These are phyloP conservation scores for Heliconius ismenius DNA, from an alignment of 2,888 invertebrate genomes.

Conservation along the genomic window DNA sequence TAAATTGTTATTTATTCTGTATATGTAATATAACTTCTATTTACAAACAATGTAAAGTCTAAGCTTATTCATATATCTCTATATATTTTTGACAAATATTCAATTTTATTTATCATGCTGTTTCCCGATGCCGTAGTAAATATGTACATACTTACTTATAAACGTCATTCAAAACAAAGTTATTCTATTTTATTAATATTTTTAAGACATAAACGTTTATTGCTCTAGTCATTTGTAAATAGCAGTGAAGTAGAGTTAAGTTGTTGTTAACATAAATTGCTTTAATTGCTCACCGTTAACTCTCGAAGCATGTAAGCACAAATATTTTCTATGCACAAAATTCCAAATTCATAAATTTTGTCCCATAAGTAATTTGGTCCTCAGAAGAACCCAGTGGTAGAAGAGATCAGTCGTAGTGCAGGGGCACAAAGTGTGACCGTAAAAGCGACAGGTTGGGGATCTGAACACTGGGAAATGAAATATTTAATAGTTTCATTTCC, in stretches of 20 bases:
- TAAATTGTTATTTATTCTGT: slow-evolving; percentile 11
- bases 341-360: slow-evolving; percentile 33
- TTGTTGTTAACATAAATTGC: slow-evolving; percentile 29
- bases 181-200: slow-evolving; percentile 14
- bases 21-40: slow-evolving; percentile 6
- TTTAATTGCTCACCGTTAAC: slow-evolving; percentile 33
- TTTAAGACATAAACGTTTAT: slow-evolving; percentile 9
- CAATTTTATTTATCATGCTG: background rate
- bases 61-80: slow-evolving; percentile 3
- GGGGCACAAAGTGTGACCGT: too few relatives aligned
- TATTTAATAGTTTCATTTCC: too few relatives aligned
- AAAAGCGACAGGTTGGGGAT: too few relatives aligned
- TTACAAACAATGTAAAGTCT: slow-evolving; percentile 14
- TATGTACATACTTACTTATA: slow-evolving; percentile 11
- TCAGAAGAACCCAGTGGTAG: background rate
- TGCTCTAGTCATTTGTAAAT: slow-evolving; percentile 39
- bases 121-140: background rate
- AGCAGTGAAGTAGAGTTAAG: slow-evolving; percentile 33
- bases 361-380: slow-evolving; percentile 5
- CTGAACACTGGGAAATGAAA: too few relatives aligned
- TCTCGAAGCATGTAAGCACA: slow-evolving; percentile 42
- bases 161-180: background rate
- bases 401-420: too few relatives aligned
- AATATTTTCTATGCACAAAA: slow-evolving; percentile 47
- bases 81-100: slow-evolving; percentile 16